Evolutionary conservation across 2,113 vertebrate genomes (phyloP).

Genomic region (Chaenogobius annularis): DNA sequence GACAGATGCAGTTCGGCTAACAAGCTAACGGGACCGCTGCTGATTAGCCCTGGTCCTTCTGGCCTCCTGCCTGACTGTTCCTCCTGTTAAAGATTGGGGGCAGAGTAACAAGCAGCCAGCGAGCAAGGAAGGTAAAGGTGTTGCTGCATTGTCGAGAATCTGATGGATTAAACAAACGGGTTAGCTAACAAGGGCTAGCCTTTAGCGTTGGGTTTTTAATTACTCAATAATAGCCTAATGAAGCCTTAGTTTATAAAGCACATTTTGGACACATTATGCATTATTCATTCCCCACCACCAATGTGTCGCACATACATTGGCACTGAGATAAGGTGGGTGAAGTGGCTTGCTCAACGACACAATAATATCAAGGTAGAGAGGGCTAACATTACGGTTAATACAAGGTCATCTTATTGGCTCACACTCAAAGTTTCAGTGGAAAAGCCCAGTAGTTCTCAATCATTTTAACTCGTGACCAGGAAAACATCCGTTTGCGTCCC

Average conservation of each 20-base stretch:
- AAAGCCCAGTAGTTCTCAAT: no score
- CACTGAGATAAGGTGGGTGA: no score
- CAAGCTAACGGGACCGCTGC: conserved; percentile 14
- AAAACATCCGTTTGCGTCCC: no score
- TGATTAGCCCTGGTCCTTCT: conserved; percentile 13
- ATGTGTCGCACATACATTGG: no score
- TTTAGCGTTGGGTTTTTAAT: neutral
- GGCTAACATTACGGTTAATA: no score
- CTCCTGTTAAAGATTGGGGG: conserved; percentile 31
- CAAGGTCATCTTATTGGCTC: no score
- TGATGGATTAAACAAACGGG: conserved; percentile 68
- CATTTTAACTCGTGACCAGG: no score
- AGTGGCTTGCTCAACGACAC: no score
- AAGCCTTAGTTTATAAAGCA: neutral
- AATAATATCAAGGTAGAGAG: no score
- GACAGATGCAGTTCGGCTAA: conserved; percentile 20
- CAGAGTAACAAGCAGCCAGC: conserved; percentile 44
- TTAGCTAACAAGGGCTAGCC: conserved; percentile 39
- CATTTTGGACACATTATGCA: no score
- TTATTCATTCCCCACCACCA: no score
- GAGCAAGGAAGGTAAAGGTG: neutral
- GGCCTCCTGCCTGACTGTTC: conserved; percentile 7
- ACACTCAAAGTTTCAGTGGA: neutral
- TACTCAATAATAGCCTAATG: neutral
- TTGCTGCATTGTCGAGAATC: conserved; percentile 20